These are phyloP conservation scores for Nesidiocoris tenuis DNA, from an alignment of 2,888 invertebrate genomes.

Conservation along the genomic window DNA sequence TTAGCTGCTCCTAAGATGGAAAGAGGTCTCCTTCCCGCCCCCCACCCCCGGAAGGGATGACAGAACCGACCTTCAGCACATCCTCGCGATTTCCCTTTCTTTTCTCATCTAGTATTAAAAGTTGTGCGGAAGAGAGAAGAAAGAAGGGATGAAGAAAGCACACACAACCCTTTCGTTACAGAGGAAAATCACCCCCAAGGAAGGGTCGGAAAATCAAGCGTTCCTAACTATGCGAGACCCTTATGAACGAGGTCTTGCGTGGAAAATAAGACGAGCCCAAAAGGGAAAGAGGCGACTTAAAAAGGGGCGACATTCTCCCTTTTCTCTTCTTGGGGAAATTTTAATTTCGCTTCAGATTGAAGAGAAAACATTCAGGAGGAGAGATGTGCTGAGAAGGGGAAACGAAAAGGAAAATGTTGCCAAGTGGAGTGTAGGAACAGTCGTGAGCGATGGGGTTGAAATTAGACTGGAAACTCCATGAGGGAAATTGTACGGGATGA, in stretches of 20 bases:
- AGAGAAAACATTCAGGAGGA: conserved; percentile 24
- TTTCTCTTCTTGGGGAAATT: conserved; percentile 6
- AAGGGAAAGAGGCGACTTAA: background rate
- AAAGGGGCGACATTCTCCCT: background rate
- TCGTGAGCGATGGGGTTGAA: background rate
- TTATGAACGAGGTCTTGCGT: background rate
- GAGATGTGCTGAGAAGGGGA: conserved; percentile 9
- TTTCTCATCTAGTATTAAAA: conserved; percentile 33
- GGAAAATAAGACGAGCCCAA: background rate
- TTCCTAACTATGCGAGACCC: background rate
- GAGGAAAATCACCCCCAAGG: background rate
- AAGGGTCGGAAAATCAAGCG: conserved; percentile 1
- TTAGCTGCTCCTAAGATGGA: conserved; percentile 29
- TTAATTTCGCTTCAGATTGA: conserved; percentile 29
- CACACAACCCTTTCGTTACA: conserved; percentile 29
- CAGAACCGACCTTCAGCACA: background rate
- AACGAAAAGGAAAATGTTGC: background rate
- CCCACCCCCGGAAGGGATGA: background rate
- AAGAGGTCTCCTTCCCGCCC: conserved; percentile 13
- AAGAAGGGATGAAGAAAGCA: conserved; percentile 17
- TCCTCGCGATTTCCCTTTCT: background rate
- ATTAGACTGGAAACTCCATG: conserved; percentile 11
- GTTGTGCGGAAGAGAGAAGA: conserved; percentile 28
- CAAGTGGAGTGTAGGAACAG: conserved; percentile 1
- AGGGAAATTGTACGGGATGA: conserved; percentile 28